Evolutionary conservation across 2,797 vertebrate species (phyloP), one percentile per base, ranked within the genome.

Genomic region (Coranthus polyacanthus): DNA sequence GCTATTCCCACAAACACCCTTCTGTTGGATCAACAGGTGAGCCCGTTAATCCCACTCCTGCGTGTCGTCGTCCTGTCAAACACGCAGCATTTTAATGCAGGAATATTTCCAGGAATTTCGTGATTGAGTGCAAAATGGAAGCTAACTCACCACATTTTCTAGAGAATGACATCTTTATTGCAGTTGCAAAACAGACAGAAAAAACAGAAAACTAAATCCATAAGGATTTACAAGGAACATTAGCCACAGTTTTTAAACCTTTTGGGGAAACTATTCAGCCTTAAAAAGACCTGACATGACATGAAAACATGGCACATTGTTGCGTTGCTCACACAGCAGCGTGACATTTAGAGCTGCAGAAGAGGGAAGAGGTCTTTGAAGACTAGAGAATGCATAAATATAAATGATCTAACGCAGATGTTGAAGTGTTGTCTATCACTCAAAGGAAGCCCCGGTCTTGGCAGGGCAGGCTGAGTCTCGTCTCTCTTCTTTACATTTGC

Each of bases 1-100:
- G 97, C 97, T 63, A 98, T 99, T 84, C 98, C 98, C 72, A 98
- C 98, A 86, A 99, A 99, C 87, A 97, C 92, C 64, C 92, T 98
- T 43, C 96, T 99, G 73, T 87, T 96, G 94, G 97, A 99, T 87
- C 98, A 99, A 92, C 97, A 98, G 96, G 98, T 99, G 83, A 96
- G 95, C 86, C 46, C 58, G 13, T 56, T 11, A 21, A 81, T 72
- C 47, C 36, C 6, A 26, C 24, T 57, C 37, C 64, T 59, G 22
- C 13, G 15, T 22, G 10, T 39, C 15, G 6, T 46, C 54, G 38
- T 60, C 3, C 20, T 21, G 12, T 51, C 50, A 44, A 49, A 58
- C 43, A 55, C 49, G 2, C 16, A 42, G 3, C 11, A 12, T 21
- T 13, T 7, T 17, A 6, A 37, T 38, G 12, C 11, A 29, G 32